A percentile compares a stretch with the other conserved stretches of the same genome.
Evolutionary conservation across 2,797 vertebrate genomes (phyloP).

Genomic region (Streptopelia turtur): DNA sequence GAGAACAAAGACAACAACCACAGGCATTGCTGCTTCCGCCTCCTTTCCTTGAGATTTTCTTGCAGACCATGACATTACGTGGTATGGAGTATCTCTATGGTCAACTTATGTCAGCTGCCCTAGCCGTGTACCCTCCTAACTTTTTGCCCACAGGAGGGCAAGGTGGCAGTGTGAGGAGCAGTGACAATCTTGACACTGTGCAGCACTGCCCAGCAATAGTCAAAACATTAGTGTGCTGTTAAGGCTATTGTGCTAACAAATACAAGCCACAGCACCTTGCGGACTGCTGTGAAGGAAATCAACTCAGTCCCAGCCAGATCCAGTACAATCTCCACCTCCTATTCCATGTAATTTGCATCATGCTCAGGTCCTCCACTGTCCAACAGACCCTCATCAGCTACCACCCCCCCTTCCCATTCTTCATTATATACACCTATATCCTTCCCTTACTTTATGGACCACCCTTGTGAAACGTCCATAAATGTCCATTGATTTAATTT

Average conservation of each 20-base stretch:
- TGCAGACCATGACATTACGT: neutral
- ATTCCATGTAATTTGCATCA: neutral
- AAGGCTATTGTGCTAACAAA: neutral
- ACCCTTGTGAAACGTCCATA: neutral
- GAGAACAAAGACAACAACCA: neutral
- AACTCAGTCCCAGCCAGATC: neutral
- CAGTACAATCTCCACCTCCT: neutral
- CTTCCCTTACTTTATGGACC: neutral
- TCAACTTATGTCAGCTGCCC: neutral
- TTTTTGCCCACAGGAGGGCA: neutral
- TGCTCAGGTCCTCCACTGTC: neutral
- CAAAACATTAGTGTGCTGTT: neutral
- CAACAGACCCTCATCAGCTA: neutral
- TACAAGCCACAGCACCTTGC: neutral
- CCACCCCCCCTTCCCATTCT: accelerated
- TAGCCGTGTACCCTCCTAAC: neutral
- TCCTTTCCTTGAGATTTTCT: neutral
- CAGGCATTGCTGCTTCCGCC: accelerated
- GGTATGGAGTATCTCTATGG: neutral
- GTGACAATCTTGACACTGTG: neutral
- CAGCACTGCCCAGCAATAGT: neutral
- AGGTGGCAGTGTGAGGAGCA: neutral
- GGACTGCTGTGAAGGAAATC: neutral
- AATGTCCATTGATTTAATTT: neutral
- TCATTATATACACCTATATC: accelerated